Evolutionary conservation across 2,113 vertebrate species (phyloP).

Genomic region (Cathartes aura): DNA sequence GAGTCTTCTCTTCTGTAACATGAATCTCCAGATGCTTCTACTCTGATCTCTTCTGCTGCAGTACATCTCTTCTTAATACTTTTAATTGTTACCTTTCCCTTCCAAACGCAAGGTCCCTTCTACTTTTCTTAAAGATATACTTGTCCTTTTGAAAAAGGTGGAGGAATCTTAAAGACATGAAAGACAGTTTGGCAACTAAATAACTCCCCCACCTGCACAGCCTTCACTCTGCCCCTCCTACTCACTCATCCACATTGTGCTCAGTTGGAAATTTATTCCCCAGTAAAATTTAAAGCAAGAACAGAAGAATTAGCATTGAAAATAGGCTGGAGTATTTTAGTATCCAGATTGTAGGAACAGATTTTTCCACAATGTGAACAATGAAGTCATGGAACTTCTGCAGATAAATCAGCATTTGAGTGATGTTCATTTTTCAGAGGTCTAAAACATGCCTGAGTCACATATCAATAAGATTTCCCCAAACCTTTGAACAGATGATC

Average conservation of each 20-base stretch:
- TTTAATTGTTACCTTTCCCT: neutral
- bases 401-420: neutral
- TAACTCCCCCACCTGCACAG: neutral
- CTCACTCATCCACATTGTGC: neutral
- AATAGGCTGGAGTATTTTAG: neutral
- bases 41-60: neutral
- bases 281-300: neutral
- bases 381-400: neutral
- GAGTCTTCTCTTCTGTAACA: neutral
- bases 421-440: neutral
- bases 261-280: neutral
- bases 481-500: neutral
- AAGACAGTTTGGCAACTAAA: neutral
- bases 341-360: neutral
- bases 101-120: neutral
- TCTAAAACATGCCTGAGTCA: neutral
- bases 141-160: neutral
- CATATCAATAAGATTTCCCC: neutral
- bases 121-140: neutral
- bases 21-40: neutral
- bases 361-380: neutral
- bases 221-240: conserved; percentile 3
- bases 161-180: neutral
- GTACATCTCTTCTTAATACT: neutral
- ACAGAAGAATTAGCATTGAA: neutral